phyloP scores from a whole-genome alignment of 2,888 invertebrate species.

The Polydrusus cervinus region DNA sequence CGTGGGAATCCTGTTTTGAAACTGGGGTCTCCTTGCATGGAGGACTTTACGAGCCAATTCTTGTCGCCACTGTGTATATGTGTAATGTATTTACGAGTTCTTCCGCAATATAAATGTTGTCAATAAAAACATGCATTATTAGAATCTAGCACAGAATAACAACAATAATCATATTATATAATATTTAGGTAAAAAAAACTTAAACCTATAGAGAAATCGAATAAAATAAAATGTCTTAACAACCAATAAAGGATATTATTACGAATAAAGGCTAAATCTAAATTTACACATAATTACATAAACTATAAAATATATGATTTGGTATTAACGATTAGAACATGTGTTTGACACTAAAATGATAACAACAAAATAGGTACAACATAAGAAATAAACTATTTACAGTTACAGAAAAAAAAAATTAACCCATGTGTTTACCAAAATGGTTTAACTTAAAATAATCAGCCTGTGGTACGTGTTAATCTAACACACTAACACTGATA shows the following conservation, averaged over 20 bases:
- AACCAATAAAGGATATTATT: conserved; percentile 25
- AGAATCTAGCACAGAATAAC: conserved; percentile 18
- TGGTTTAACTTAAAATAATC: background rate
- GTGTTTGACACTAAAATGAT: conserved; percentile 55
- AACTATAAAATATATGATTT: conserved; percentile 57
- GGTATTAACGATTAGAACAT: conserved; percentile 56
- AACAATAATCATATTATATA: conserved; percentile 11
- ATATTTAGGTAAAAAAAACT: conserved; percentile 18
- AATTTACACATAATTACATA: conserved; percentile 31
- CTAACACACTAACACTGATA: no score
- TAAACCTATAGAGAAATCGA: conserved; percentile 18
- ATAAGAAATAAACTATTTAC: conserved; percentile 54
- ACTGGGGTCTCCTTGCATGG: no score
- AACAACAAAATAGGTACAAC: conserved; percentile 55
- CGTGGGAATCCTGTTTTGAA: no score
- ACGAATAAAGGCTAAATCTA: conserved; percentile 9
- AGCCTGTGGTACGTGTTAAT: no score
- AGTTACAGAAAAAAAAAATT: conserved; percentile 1
- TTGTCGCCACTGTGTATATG: no score
- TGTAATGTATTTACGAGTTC: no score
- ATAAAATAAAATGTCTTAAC: conserved; percentile 23
- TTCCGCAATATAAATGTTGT: conserved; percentile 1
- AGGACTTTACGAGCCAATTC: no score
- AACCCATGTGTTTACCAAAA: background rate
- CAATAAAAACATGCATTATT: background rate